Base-by-base conservation (phyloP, 2,888 invertebrate genomes). In the Plemyria rubiginata region DNA sequence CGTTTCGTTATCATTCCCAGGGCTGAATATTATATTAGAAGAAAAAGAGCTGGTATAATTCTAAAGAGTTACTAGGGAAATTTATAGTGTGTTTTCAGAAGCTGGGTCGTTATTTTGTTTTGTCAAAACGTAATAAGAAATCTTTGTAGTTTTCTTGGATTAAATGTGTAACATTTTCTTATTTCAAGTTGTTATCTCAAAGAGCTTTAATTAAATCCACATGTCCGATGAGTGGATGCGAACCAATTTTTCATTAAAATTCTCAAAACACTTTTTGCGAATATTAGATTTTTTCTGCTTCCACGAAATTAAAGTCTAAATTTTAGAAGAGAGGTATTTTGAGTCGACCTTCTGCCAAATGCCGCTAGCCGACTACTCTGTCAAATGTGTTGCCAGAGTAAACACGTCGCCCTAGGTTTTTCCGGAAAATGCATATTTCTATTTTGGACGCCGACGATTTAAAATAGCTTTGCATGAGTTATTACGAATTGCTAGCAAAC, bases 301-400 rank as follows among this genome's bases (percentile, higher is more conserved):
- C 15, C 7, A 36, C 16, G 13, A 43, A 60, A 59, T 53, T 29
- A 40, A 50, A 60, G 45, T 7, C 36, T 12, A 43, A 9, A 43
- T 60, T 49, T 50, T 49, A 16, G 11, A 43, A 32, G 32, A 36
- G 49, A 48, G 29, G 40, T 41, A 52, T 48, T 62, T 62, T 43
- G 15, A 7, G 28, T 29, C 36, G 62, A 50, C 62, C 58, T 62
- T 62, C 62, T 62, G 41, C 9, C 56, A 11, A 7, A 8, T 12
- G 22, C 41, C 46, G 13, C 43, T 22, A 9, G 45, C 11, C n/a
- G 41, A 50, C 28, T 28, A 48, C 29, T 54, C 62, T 63, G 62
- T 63, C 58, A 63, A 40, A 45, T 54, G 51, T 43, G 16, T 16
- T 49, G 58, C 45, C 62, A 63, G 58, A 51, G 58, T 54, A 63